A percentile compares a stretch with the other conserved stretches of the same genome.
Conservation (phyloP, 2,797 vertebrate genomes). For the Steatocranus sp. region DNA sequence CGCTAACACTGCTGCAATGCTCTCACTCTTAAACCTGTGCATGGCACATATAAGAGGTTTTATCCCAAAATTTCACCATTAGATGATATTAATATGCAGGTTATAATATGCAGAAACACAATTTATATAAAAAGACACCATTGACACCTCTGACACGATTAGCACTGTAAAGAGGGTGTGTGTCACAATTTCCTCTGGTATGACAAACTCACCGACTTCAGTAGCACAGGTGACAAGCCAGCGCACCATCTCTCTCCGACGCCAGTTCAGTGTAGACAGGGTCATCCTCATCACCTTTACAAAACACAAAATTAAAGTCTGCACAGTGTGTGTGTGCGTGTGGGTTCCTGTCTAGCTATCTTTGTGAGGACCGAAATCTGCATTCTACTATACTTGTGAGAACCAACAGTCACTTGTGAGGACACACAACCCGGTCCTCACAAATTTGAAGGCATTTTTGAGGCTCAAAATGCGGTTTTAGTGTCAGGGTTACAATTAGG, state of each 20-base stretch:
- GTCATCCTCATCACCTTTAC: conserved; percentile 97
- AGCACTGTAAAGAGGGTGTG: background rate
- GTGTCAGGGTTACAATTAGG: too few species aligned
- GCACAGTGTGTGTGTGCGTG: background rate
- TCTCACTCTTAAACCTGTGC: background rate
- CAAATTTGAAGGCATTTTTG: too few species aligned
- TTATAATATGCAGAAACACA: background rate
- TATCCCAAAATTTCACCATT: background rate
- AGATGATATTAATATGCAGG: background rate
- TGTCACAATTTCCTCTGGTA: background rate
- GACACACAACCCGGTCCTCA: too few species aligned
- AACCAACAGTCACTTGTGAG: too few species aligned
- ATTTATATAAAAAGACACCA: background rate
- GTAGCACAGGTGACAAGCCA: conserved; percentile 99
- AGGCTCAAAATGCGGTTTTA: too few species aligned
- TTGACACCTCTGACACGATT: background rate
- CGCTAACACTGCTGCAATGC: background rate
- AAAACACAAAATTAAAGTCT: background rate
- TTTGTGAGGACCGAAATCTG: too few species aligned
- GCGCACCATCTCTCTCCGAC: conserved; percentile 96
- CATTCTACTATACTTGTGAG: too few species aligned
- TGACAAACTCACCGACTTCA: conserved; percentile 87
- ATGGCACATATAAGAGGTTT: background rate
- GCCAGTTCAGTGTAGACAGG: conserved; percentile 95
- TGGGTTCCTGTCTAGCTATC: background rate